Base-by-base conservation (phyloP, 2,888 invertebrate genomes). In the Drosophila anomelani region DNA sequence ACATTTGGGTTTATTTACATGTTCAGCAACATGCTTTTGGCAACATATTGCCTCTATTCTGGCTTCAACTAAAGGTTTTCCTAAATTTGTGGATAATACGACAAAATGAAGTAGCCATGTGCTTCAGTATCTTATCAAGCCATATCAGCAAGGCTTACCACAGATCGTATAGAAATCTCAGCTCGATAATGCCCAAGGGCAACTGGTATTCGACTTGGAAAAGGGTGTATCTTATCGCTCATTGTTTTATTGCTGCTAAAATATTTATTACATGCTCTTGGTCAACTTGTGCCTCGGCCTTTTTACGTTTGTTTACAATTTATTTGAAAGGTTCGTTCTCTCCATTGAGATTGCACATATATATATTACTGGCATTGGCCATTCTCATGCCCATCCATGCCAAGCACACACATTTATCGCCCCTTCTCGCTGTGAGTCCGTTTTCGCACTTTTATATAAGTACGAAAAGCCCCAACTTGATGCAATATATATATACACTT, bases 281-380 rank as follows among this genome's bases (percentile, higher is more conserved):
- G 67, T 68, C 73, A 81, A 71, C 54, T 63, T 44, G 38, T 60
- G 39, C 51, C 53, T 47, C 43, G 49, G 34, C 5, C 29, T 56
- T 59, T 67, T 46, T 41, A 47, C 38, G 79, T 72, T 66, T 68
- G 67, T 78, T 85, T 75, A 75, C 85, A 82, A 82, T 78, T 29
- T 72, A 78, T 85, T 88, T 88, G 83, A 88, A 83, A 88, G 82
- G 85, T 83, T 88, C 74, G 82, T 83, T 88, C 74, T 80, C 71
- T 69, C 56, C 60, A 75, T 38, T 60, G 64, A 75, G 73, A 79
- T 81, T 84, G 57, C 34, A 43, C 36, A 23, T 54, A 26, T 23
- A 23, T 43, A 23, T 43, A 43, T 23, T 8, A n/a, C 23, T 64
- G 72, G 75, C 72, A 73, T 75, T 73, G 72, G 57, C 53, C 26